A percentile compares a stretch with the other conserved stretches of the same genome.
Conservation (phyloP, 1,140 invertebrate species). For the Trichomalopsis sarcophagae region DNA sequence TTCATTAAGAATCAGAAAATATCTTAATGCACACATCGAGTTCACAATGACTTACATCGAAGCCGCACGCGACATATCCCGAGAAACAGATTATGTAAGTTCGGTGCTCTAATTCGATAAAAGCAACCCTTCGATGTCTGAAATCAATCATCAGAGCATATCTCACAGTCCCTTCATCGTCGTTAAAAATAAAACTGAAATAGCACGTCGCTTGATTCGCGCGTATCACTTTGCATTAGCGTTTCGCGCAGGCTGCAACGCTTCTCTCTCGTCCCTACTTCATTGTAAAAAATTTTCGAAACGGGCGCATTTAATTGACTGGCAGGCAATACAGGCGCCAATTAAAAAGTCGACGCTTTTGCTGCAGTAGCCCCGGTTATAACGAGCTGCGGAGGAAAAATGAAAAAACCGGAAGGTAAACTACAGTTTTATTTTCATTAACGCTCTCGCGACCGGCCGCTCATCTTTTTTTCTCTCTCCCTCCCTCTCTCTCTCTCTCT, state of each 20-base stretch:
- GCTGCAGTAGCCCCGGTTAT: background rate
- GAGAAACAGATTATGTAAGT: no score
- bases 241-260: no score
- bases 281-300: constrained; percentile 41
- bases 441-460: constrained; percentile 15
- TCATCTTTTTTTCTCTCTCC: background rate
- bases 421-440: constrained; percentile 51
- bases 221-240: no score
- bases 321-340: constrained; percentile 21
- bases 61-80: no score
- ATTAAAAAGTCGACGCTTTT: constrained; percentile 35
- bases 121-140: no score
- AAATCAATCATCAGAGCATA: no score
- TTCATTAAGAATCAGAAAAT: background rate
- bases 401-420: constrained; percentile 33
- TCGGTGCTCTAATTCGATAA: no score
- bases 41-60: no score
- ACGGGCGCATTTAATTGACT: constrained; percentile 44
- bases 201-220: no score
- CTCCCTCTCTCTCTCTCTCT: background rate
- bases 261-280: background rate
- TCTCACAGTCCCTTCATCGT: no score
- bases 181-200: no score
- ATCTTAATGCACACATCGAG: background rate
- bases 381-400: constrained; percentile 37